Base-by-base conservation (phyloP, 2,888 invertebrate genomes). In the Heliconius hortense region DNA sequence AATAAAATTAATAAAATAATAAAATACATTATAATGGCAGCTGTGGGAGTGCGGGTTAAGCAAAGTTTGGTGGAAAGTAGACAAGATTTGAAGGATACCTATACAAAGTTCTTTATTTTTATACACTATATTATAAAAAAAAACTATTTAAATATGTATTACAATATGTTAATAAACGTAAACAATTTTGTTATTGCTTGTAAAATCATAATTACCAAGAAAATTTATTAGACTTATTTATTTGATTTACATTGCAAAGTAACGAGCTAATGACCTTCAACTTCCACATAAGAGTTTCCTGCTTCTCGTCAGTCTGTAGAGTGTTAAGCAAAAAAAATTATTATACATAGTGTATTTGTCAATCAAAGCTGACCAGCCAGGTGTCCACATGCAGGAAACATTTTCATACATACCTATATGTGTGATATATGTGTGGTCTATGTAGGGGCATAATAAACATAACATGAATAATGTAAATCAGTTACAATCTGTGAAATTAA, bases 261-360 rank as follows among this genome's bases (percentile, higher is more conserved):
- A 59, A 71, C 48, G 68, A 73, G 74, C 67, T 56, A 74, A 59
- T 59, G 72, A 64, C 79, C 79, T 79, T 79, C 74, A 64, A 73
- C 71, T 75, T 68, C 78, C 74, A 78, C 70, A 78, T 78, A 78
- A 70, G 78, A 74, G 67, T 76, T 77, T 79, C 76, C 79, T 76
- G 72, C 69, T 79, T 72, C 72, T 77, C 70, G 59, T 60, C 59
- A 15, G n/a, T 5, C 59, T 18, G 31, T 35, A 28, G 28, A 21
- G 67, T 72, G 64, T 48, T 39, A 39, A 64, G 64, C 31, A 74
- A 74, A 74, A 69, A 69, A 70, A 63, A 69, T 60, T 69, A 35
- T 59, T 64, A 63, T 74, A 39, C n/a, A 59, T 31, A 53, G 64
- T 28, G 76, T 72, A 78, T 76, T 76, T 78, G 74, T 78, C 76